These are phyloP conservation scores for Notoglanidium macrostoma DNA, from an alignment of 2,797 vertebrate genomes.

Conservation along the genomic window DNA sequence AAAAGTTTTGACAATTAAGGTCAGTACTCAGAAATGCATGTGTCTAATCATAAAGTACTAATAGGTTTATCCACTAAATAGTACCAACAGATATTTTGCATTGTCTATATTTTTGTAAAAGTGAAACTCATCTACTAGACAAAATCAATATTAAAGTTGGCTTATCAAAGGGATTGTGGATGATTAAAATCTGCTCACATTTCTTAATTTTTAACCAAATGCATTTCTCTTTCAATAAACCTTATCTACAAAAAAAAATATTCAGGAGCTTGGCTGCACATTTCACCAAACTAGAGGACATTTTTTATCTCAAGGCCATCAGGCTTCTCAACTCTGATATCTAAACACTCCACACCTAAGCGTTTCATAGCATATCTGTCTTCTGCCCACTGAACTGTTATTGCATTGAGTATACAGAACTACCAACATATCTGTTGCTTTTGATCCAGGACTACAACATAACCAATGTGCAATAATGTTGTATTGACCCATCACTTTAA, in stretches of 20 bases:
- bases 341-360: too few relatives aligned
- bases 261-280: too few relatives aligned
- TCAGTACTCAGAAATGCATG: background rate
- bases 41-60: background rate
- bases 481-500: too few relatives aligned
- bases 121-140: background rate
- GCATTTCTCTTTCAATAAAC: background rate
- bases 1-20: background rate
- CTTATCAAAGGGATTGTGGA: background rate
- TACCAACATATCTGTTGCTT: too few relatives aligned
- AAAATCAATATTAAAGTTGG: background rate
- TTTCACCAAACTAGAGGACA: too few relatives aligned
- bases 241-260: background rate
- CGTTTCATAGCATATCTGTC: too few relatives aligned
- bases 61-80: background rate
- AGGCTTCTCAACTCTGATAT: too few relatives aligned
- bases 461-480: too few relatives aligned
- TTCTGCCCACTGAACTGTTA: too few relatives aligned
- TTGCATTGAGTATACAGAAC: too few relatives aligned
- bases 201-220: background rate
- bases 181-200: background rate
- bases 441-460: too few relatives aligned
- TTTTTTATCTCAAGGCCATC: too few relatives aligned
- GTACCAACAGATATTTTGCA: background rate
- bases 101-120: background rate